Percentiles rank a stretch among this genome's conserved stretches.
These are phyloP conservation scores for Heliothis peltigera DNA, from an alignment of 2,888 invertebrate genomes.

Conservation along the genomic window DNA sequence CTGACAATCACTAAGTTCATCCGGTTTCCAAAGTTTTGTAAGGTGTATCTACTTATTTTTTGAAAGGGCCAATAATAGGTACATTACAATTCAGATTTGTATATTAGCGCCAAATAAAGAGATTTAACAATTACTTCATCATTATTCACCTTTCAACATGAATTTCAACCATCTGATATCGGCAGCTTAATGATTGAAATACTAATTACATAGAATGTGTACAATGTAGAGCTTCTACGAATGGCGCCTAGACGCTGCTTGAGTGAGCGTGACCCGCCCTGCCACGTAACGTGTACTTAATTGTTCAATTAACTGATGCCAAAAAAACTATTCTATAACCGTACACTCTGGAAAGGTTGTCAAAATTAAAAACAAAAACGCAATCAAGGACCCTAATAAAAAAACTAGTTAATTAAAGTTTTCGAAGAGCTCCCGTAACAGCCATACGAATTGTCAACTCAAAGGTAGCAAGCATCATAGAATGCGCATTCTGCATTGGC, in stretches of 20 bases:
- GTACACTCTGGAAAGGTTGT: background rate
- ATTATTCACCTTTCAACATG: background rate
- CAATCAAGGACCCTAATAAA: too few relatives aligned
- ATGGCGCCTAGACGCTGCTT: constrained; percentile 14
- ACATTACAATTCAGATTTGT: too few relatives aligned
- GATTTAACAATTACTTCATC: background rate
- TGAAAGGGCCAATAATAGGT: too few relatives aligned
- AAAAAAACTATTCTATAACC: background rate
- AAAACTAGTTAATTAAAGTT: background rate
- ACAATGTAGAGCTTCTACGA: constrained; percentile 1
- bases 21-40: background rate
- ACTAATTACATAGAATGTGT: constrained; percentile 5
- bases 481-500: too few relatives aligned
- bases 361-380: background rate
- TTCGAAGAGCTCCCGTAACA: background rate
- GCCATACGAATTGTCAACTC: too few relatives aligned
- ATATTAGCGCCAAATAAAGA: too few relatives aligned
- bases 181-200: background rate
- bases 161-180: background rate
- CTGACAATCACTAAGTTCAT: background rate
- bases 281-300: constrained; percentile 6
- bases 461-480: too few relatives aligned
- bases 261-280: constrained; percentile 16
- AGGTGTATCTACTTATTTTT: too few relatives aligned
- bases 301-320: constrained; percentile 6